Evolutionary conservation across 2,113 vertebrate species (phyloP).

Genomic region (Cyanoliseus patagonus): DNA sequence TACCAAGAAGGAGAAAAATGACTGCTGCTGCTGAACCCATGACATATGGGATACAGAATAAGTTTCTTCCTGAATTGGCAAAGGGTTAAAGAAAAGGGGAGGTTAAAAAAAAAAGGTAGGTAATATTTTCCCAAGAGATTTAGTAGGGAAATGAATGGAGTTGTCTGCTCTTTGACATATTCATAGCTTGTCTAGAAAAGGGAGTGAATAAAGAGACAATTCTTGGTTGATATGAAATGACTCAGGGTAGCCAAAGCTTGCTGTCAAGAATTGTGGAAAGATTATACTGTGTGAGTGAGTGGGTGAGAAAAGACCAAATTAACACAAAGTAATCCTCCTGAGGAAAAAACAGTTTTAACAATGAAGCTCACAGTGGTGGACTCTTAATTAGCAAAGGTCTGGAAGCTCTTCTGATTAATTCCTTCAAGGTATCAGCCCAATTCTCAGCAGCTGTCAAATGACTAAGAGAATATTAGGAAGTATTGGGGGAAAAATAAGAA

Average conservation of each 20-base stretch:
- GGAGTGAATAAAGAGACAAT: background rate
- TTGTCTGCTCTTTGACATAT: background rate
- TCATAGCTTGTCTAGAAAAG: background rate
- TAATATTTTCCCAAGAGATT: background rate
- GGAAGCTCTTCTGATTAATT: slow-evolving; percentile 1
- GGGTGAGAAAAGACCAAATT: background rate
- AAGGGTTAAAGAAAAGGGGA: background rate
- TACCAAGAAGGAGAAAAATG: no score
- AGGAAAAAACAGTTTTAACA: background rate
- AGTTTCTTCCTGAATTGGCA: background rate
- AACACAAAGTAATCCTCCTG: background rate
- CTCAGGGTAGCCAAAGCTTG: background rate
- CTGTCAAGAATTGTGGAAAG: background rate
- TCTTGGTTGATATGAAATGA: background rate
- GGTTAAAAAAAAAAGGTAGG: no score
- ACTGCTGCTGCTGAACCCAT: no score
- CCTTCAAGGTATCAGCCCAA: background rate
- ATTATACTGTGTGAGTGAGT: background rate
- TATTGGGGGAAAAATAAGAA: background rate
- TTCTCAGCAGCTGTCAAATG: background rate
- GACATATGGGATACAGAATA: background rate
- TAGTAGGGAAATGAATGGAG: background rate
- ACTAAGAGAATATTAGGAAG: background rate
- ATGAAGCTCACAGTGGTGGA: background rate
- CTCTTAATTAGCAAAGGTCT: slow-evolving; percentile 5